A percentile compares a stretch with the other conserved stretches of the same genome.
These are phyloP conservation scores for Rhopalosiphum padi DNA, from an alignment of 1,140 invertebrate species.

Conservation along the genomic window DNA sequence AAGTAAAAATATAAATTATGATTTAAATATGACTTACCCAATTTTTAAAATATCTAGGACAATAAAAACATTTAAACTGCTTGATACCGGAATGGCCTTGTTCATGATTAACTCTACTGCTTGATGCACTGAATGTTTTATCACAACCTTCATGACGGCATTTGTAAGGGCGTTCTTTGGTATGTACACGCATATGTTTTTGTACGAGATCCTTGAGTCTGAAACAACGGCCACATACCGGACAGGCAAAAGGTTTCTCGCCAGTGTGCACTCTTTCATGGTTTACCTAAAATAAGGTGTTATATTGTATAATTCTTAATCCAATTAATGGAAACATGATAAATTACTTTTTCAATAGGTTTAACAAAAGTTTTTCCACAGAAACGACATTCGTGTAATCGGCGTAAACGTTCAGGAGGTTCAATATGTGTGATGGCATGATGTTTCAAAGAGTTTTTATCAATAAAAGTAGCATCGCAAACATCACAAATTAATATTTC, in stretches of 20 bases:
- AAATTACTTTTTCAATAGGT: constrained; percentile 52
- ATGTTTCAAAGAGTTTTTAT: constrained; percentile 56
- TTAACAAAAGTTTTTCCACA: constrained; percentile 54
- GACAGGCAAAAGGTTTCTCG: constrained; percentile 88
- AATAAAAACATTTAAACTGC: constrained; percentile 56
- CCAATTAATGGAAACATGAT: not conserved
- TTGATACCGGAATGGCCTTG: constrained; percentile 55
- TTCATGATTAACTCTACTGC: constrained; percentile 48
- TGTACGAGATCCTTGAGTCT: constrained; percentile 63
- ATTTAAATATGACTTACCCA: constrained; percentile 21
- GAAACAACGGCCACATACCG: constrained; percentile 67
- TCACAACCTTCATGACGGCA: constrained; percentile 64
- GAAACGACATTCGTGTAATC: constrained; percentile 53
- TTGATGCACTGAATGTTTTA: constrained; percentile 52
- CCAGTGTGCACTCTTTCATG: constrained; percentile 98
- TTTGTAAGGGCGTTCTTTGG: constrained; percentile 68
- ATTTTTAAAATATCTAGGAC: constrained; percentile 54
- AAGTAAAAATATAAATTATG: not conserved
- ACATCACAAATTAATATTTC: constrained; percentile 49
- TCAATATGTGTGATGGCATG: constrained; percentile 58
- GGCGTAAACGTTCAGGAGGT: constrained; percentile 51
- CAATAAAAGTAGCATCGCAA: constrained; percentile 52
- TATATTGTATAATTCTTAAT: not conserved
- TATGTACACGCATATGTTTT: constrained; percentile 67
- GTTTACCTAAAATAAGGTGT: constrained; percentile 65